phyloP scores from a whole-genome alignment of 2,113 vertebrate species.

The Halichoerus grypus region DNA sequence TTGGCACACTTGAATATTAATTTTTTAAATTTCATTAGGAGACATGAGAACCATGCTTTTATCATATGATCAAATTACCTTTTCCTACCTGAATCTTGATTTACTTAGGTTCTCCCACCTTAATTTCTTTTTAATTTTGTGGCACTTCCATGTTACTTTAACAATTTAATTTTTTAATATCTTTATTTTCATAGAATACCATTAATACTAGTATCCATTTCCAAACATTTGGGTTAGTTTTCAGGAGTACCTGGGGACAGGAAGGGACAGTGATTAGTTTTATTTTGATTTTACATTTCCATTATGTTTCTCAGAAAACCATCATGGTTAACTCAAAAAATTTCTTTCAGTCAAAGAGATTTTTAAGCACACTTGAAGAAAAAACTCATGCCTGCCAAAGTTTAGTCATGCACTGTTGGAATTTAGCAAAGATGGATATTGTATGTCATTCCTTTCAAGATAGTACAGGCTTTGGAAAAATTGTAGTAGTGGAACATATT shows the following conservation, averaged over 20 bases:
- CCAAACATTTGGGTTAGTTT: slow-evolving; percentile 7
- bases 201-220: slow-evolving; percentile 6
- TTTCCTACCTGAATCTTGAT: slow-evolving; percentile 20
- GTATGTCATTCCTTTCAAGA: neutral
- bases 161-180: neutral
- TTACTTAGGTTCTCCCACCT: slow-evolving; percentile 12
- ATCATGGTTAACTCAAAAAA: neutral
- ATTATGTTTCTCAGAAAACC: slow-evolving; percentile 37
- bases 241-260: neutral
- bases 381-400: neutral
- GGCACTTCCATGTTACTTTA: neutral
- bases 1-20: neutral
- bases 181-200: slow-evolving; percentile 33
- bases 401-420: neutral
- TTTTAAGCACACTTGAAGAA: slow-evolving; percentile 1
- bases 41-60: neutral
- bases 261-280: neutral
- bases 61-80: neutral
- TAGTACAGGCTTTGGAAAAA: neutral
- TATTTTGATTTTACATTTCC: slow-evolving; percentile 20
- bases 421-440: neutral
- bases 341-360: slow-evolving; percentile 1
- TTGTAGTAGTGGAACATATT: neutral
- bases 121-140: slow-evolving; percentile 34
- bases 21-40: neutral